Base-by-base conservation (phyloP, 2,113 vertebrate genomes). In the Callipepla californica region DNA sequence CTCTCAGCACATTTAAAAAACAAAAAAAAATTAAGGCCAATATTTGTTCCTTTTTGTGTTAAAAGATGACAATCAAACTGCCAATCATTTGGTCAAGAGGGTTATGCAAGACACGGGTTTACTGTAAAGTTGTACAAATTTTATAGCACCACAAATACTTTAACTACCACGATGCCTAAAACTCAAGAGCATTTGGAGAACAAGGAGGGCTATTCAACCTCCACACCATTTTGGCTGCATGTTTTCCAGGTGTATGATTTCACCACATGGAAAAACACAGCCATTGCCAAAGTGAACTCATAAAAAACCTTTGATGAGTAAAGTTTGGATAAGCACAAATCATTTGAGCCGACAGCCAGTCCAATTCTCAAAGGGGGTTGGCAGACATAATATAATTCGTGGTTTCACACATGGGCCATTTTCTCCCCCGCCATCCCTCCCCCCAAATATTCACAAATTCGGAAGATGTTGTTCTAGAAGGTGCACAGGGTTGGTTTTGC, bases 301-400 rank as follows among this genome's bases (percentile, higher is more conserved):
- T 96, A 95, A 96, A 96, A 95, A 96, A 87, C 84, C 91, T 97
- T 97, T 96, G 94, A 97, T 97, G 97, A 95, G 95, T 89, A 91
- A 97, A 96, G 96, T 96, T 97, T 97, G 97, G 96, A 96, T 97
- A 97, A 97, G 91, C 89, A 95, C 96, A 96, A 97, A 96, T 96
- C 92, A 96, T 96, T 93, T 92, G 88, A 96, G 89, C 85, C 69
- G 81, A 94, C 90, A 94, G 89, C 95, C 93, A 84, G 92, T 89
- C 83, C 95, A 95, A 92, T 91, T 94, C 94, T 95, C 92, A 95
- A 91, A 96, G 92, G 93, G 90, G n/a, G 78, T 94, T 97, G 95
- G 94, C 93, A 93, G 95, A 96, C 90, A 95, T 90, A 94, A 89
- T 96, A 96, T 96, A 96, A 96, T 96, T 95, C 89, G 90, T 95